phyloP scores from a whole-genome alignment of 2,888 invertebrate genomes.

The Trachelus stipa region DNA sequence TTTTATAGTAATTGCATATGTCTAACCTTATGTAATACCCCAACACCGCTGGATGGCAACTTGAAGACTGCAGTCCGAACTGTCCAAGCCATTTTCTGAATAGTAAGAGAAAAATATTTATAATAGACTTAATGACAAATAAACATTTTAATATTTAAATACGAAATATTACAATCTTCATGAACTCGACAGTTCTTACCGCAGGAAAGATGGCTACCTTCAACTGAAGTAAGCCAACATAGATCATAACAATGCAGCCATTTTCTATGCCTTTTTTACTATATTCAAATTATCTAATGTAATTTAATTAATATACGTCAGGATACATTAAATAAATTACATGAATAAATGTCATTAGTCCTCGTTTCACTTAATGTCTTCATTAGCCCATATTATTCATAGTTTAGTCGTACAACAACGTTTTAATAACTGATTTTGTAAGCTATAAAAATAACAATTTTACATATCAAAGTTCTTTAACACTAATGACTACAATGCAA shows the following conservation, averaged over 20 bases:
- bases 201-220: not conserved
- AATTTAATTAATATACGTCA: not conserved
- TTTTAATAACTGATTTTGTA: not conserved
- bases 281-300: not conserved
- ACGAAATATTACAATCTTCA: not conserved
- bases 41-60: conserved; percentile 20
- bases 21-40: conserved; percentile 59
- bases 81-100: conserved; percentile 37
- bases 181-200: not conserved
- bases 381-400: not conserved
- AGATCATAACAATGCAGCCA: not conserved
- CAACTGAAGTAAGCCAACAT: conserved; percentile 2
- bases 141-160: not conserved
- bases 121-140: not conserved
- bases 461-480: not conserved
- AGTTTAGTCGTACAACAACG: not conserved
- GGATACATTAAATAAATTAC: not conserved
- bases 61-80: conserved; percentile 26
- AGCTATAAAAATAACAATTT: not conserved
- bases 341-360: not conserved
- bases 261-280: not conserved
- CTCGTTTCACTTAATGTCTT: not conserved
- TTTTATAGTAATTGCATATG: not conserved
- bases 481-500: not conserved
- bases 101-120: not conserved